A percentile compares a stretch with the other conserved stretches of the same genome.
phyloP scores from a whole-genome alignment of 2,113 vertebrate genomes.

The Psettodes erumei region DNA sequence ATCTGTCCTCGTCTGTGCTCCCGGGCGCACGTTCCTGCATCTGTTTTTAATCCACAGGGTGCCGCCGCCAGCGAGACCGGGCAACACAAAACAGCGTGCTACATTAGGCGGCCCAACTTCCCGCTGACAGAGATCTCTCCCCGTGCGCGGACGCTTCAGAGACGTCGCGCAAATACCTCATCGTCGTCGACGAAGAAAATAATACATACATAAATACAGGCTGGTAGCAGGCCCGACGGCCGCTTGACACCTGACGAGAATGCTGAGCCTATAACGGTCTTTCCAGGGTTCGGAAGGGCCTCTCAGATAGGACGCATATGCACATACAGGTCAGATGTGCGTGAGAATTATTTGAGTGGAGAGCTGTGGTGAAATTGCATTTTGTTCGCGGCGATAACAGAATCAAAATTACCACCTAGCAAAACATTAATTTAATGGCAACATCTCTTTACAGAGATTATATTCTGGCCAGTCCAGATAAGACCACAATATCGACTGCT shows the following conservation, averaged over 20 bases:
- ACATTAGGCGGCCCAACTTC: slow-evolving; percentile 54
- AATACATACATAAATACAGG: slow-evolving; percentile 55
- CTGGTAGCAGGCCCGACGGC: slow-evolving; percentile 39
- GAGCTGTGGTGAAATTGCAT: background rate
- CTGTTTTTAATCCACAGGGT: slow-evolving; percentile 38
- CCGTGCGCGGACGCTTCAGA: slow-evolving; percentile 46
- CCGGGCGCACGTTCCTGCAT: slow-evolving; percentile 37
- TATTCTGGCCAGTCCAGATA: background rate
- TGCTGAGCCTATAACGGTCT: background rate
- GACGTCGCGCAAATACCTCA: slow-evolving; percentile 39
- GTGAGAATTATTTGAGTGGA: background rate
- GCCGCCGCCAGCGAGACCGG: slow-evolving; percentile 33
- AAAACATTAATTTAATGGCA: background rate
- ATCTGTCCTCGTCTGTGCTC: slow-evolving; percentile 34
- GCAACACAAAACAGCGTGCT: slow-evolving; percentile 43
- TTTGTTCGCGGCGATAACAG: background rate
- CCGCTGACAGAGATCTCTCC: slow-evolving; percentile 62
- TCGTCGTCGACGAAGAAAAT: slow-evolving; percentile 50
- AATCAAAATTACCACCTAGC: background rate
- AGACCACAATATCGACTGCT: background rate
- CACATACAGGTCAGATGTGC: background rate
- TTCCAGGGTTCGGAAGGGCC: too few relatives aligned
- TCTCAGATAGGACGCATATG: too few relatives aligned
- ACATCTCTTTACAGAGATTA: background rate
- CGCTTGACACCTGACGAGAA: slow-evolving; percentile 38